phyloP scores from a whole-genome alignment of 2,888 invertebrate species.

The Agrilus biguttatus region DNA sequence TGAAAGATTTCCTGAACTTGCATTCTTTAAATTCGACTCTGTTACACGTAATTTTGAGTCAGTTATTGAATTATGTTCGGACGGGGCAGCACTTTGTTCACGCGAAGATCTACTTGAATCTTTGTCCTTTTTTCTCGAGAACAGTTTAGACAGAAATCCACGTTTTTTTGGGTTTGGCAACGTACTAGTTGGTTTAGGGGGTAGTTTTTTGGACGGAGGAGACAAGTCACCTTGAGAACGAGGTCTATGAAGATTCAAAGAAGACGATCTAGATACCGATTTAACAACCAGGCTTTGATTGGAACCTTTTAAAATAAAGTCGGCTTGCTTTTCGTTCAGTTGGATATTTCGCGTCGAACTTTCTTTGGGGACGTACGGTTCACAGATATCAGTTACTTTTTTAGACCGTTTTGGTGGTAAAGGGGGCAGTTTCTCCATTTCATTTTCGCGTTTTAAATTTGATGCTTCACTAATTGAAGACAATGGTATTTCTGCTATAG shows the following conservation, averaged over 20 bases:
- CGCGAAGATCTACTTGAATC: constrained; percentile 24
- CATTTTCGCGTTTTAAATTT: constrained; percentile 29
- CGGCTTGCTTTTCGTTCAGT: constrained; percentile 13
- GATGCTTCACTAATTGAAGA: constrained; percentile 27
- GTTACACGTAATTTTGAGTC: constrained; percentile 10
- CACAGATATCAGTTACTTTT: constrained; percentile 33
- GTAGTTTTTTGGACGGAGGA: constrained; percentile 40
- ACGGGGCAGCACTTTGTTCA: constrained; percentile 16
- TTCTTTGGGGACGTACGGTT: constrained; percentile 8
- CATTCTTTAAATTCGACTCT: constrained; percentile 15
- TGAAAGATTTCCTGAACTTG: constrained; percentile 31
- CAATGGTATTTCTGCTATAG: constrained; percentile 33
- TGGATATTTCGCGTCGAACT: constrained; percentile 15
- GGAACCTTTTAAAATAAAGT: constrained; percentile 13
- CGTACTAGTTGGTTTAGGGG: constrained; percentile 33
- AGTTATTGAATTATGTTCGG: neutral
- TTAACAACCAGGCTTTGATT: constrained; percentile 13
- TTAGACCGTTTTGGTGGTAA: constrained; percentile 67
- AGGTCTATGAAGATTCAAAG: constrained; percentile 19
- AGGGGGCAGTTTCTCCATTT: constrained; percentile 52
- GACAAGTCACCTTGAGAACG: constrained; percentile 22
- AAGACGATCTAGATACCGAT: constrained; percentile 20
- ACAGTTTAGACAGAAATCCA: constrained; percentile 48
- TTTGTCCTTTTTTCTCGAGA: constrained; percentile 41
- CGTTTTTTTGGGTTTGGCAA: constrained; percentile 44